Evolutionary conservation across 1,140 invertebrate species (phyloP).

Genomic region (Telenomus remus): DNA sequence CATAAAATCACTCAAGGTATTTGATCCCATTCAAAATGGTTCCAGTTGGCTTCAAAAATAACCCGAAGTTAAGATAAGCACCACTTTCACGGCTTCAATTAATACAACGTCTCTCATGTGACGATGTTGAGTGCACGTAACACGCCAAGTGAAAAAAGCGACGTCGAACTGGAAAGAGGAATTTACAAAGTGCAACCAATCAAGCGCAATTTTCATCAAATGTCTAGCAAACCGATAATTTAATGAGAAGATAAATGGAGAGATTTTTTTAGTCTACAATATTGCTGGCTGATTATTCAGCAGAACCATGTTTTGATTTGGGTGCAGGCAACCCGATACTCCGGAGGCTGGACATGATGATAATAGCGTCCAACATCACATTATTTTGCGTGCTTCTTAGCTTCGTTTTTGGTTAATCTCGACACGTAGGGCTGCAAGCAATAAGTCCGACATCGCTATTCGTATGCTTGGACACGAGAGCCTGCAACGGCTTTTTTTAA

Average conservation of each 20-base stretch:
- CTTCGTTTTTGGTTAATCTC: slow-evolving; percentile 48
- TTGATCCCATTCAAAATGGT: slow-evolving; percentile 6
- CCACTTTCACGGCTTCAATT: background rate
- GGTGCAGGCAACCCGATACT: slow-evolving; percentile 28
- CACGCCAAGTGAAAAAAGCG: background rate
- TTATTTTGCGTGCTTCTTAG: slow-evolving; percentile 32
- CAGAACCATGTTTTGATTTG: slow-evolving; percentile 33
- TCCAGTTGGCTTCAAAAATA: background rate
- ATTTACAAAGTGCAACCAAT: background rate
- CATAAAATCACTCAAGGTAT: slow-evolving; percentile 26
- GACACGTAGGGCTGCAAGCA: slow-evolving; percentile 51
- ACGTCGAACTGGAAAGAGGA: background rate
- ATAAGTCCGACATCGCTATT: slow-evolving; percentile 44
- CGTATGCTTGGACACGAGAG: slow-evolving; percentile 34
- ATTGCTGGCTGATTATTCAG: slow-evolving; percentile 31
- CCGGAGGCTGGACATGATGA: slow-evolving; percentile 24
- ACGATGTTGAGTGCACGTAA: too few species aligned
- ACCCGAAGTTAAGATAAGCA: background rate
- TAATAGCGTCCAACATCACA: slow-evolving; percentile 51
- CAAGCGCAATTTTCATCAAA: background rate
- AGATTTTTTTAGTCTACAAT: slow-evolving; percentile 32
- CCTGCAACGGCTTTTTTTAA: slow-evolving; percentile 52
- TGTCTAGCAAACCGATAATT: slow-evolving; percentile 9
- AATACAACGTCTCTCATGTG: too few species aligned
- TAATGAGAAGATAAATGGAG: slow-evolving; percentile 13